phyloP scores from a whole-genome alignment of 2,113 vertebrate genomes.

The Urocitellus parryii region DNA sequence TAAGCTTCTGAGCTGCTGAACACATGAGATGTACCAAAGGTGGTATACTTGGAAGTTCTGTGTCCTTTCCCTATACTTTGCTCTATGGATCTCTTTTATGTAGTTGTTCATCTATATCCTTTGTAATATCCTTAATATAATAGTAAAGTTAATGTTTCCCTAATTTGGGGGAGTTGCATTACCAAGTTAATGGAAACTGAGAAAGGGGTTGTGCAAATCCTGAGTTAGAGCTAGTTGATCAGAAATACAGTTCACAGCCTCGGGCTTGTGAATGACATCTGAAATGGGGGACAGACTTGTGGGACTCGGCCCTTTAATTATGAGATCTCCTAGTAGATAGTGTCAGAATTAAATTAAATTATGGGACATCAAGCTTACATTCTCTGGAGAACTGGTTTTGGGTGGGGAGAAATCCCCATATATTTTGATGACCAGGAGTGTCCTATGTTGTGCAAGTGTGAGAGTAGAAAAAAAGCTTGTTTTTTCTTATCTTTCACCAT shows the following conservation, averaged over 20 bases:
- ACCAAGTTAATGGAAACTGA: neutral
- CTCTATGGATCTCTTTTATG: too few relatives aligned
- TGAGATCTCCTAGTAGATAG: neutral
- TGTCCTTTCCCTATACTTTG: neutral
- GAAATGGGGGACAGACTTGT: neutral
- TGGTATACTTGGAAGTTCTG: accelerated
- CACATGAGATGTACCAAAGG: neutral
- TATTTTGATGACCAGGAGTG: neutral
- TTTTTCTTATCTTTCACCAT: neutral
- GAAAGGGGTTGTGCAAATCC: neutral
- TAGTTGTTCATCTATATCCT: neutral
- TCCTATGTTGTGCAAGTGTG: neutral
- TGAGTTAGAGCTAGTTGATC: neutral
- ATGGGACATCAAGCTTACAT: neutral
- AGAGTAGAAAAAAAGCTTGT: neutral
- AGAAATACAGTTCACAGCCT: neutral
- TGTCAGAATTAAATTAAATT: neutral
- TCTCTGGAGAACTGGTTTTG: neutral
- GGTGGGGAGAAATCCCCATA: neutral
- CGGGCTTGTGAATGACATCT: neutral
- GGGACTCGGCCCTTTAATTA: neutral
- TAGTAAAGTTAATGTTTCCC: neutral
- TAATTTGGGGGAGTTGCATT: neutral
- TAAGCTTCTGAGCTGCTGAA: neutral
- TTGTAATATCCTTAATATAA: neutral